Base-by-base conservation (phyloP, 2,113 vertebrate genomes). In the Myrmecophaga tridactyla region DNA sequence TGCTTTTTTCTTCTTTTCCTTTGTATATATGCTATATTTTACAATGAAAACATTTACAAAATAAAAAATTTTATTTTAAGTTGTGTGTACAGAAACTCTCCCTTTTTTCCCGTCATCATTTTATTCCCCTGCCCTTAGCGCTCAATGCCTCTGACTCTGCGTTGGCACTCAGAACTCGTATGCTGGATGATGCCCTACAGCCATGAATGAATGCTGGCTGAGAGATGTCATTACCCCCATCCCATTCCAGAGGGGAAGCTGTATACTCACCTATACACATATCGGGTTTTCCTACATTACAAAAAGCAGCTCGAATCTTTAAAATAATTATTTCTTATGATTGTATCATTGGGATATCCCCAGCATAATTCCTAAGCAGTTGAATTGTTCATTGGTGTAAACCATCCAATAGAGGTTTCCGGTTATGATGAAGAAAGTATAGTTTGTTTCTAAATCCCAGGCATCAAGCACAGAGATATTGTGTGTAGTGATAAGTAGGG, bases 61-160 rank as follows among this genome's bases (percentile, higher is more conserved):
- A n/a, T n/a, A n/a, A n/a, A n/a, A n/a, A n/a, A n/a, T n/a, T n/a
- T n/a, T n/a, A n/a, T 60, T 94, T 89, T 63, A 76, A 60, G 9
- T 46, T 86, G 1, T 63, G 21, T 69, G 12, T 23, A 70, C 1
- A 25, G 43, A 23, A 53, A 11, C 2, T 2, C 25, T 70, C 17
- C 14, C 23, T 14, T n/a, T n/a, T n/a, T 29, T 36, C 13, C 25
- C 29, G 9, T 46, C 13, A 3, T 0, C 6, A 0, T 13, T 3
- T 51, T 6, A 4, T 13, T 62, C 15, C 6, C 23, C 60, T 23
- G 25, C 29, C 17, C 27, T 31, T 63, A 60, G 11, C 21, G 48
- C 18, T 21, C 10, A 36, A 0, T 17, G 0, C 58, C 31, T 34
- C 6, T 6, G 39, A 56, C 1, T 6, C 62, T 12, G 5, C 7